These are phyloP conservation scores for Epinephelus coioides DNA, from an alignment of 2,797 vertebrate genomes.

Conservation along the genomic window DNA sequence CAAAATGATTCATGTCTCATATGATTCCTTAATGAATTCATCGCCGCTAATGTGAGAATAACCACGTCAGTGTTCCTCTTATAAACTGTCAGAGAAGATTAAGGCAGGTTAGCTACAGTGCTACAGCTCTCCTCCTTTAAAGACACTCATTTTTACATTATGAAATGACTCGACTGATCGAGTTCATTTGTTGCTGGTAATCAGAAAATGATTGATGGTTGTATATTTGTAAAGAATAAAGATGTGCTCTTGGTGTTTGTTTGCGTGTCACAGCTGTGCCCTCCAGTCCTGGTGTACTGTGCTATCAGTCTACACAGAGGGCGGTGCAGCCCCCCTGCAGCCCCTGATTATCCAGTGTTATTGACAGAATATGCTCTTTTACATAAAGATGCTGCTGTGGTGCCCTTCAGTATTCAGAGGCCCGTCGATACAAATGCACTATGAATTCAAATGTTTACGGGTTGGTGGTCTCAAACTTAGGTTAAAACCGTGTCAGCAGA, in stretches of 20 bases:
- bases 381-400: constrained; percentile 50
- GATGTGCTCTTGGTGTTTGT: neutral
- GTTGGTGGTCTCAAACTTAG: constrained; percentile 32
- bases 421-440: constrained; percentile 27
- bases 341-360: constrained; percentile 56
- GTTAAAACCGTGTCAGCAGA: constrained; percentile 50
- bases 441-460: constrained; percentile 52
- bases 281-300: constrained; percentile 10
- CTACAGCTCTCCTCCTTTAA: neutral
- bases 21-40: constrained; percentile 39
- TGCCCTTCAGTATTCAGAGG: constrained; percentile 46
- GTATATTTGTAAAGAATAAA: constrained; percentile 13
- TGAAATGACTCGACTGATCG: neutral
- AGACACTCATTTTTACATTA: neutral
- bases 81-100: constrained; percentile 4
- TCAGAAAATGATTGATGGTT: constrained; percentile 15
- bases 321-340: constrained; percentile 38
- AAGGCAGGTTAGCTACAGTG: neutral
- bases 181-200: neutral
- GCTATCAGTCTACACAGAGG: constrained; percentile 25
- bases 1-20: constrained; percentile 26
- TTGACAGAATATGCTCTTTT: constrained; percentile 60
- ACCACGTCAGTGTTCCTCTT: constrained; percentile 5
- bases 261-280: constrained; percentile 4
- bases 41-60: constrained; percentile 23